phyloP scores from a whole-genome alignment of 1,140 invertebrate species.

The Popillia japonica region DNA sequence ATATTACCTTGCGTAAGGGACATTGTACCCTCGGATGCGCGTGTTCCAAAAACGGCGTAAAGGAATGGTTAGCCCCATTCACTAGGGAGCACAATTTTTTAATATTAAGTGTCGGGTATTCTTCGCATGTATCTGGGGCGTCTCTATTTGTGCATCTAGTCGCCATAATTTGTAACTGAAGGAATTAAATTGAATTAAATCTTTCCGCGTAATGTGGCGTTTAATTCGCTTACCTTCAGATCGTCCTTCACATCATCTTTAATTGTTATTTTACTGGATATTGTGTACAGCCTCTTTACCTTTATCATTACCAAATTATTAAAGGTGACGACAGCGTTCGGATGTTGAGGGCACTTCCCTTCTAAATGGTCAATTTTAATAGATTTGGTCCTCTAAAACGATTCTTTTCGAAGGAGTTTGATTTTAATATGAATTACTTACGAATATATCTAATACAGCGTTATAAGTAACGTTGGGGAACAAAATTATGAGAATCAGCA shows the following conservation, averaged over 20 bases:
- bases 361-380: background rate
- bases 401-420: background rate
- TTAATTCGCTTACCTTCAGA: slow-evolving; percentile 11
- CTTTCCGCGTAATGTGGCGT: background rate
- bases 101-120: slow-evolving; percentile 36
- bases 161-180: background rate
- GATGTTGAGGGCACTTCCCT: slow-evolving; percentile 9
- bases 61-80: background rate
- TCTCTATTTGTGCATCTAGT: slow-evolving; percentile 40
- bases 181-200: background rate
- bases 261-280: background rate
- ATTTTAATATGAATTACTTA: background rate
- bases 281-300: background rate
- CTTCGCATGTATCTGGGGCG: slow-evolving; percentile 42
- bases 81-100: slow-evolving; percentile 37
- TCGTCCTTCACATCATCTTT: background rate
- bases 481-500: background rate
- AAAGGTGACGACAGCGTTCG: background rate
- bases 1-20: slow-evolving; percentile 40
- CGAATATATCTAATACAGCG: background rate
- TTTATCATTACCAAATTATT: background rate
- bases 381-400: background rate
- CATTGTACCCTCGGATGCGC: slow-evolving; percentile 35
- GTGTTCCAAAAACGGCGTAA: slow-evolving; percentile 36
- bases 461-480: background rate